Evolutionary conservation across 1,140 invertebrate genomes (phyloP).

Genomic region (Drosophila tristis): DNA sequence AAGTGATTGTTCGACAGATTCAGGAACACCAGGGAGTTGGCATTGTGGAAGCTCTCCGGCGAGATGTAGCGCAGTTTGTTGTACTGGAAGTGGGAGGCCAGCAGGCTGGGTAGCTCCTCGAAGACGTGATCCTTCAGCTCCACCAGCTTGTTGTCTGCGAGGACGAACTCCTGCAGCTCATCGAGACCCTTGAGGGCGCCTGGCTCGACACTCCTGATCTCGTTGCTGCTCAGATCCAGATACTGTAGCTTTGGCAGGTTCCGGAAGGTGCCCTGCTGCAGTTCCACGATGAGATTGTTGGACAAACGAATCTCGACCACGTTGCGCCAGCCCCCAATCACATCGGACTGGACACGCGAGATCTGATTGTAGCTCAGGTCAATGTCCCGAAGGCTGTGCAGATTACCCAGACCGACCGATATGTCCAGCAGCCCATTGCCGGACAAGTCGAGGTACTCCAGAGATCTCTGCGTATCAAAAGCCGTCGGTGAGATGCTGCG

Average conservation of each 20-base stretch:
- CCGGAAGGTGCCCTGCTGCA: slow-evolving; percentile 89
- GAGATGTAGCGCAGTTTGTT: slow-evolving; percentile 90
- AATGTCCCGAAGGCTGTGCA: slow-evolving; percentile 88
- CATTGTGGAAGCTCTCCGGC: slow-evolving; percentile 90
- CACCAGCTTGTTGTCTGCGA: slow-evolving; percentile 90
- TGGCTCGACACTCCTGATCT: slow-evolving; percentile 90
- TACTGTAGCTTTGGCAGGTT: slow-evolving; percentile 89
- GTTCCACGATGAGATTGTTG: slow-evolving; percentile 90
- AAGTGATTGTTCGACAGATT: slow-evolving; percentile 93
- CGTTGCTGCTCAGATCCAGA: slow-evolving; percentile 92
- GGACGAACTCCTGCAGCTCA: slow-evolving; percentile 90
- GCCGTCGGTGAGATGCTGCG: slow-evolving; percentile 88
- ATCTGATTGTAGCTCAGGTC: slow-evolving; percentile 93
- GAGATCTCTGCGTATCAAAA: slow-evolving; percentile 88
- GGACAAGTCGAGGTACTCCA: slow-evolving; percentile 91
- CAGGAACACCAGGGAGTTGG: slow-evolving; percentile 91
- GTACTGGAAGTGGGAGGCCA: slow-evolving; percentile 91
- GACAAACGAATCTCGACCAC: slow-evolving; percentile 89
- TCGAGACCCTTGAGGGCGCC: slow-evolving; percentile 91
- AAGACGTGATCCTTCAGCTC: slow-evolving; percentile 90
- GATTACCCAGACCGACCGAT: slow-evolving; percentile 88
- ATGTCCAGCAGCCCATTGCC: slow-evolving; percentile 91
- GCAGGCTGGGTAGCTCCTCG: slow-evolving; percentile 90
- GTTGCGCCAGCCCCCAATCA: slow-evolving; percentile 88
- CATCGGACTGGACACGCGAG: slow-evolving; percentile 88